Conservation (phyloP, 2,888 invertebrate genomes). For the Lasioglossum pauxillum region DNA sequence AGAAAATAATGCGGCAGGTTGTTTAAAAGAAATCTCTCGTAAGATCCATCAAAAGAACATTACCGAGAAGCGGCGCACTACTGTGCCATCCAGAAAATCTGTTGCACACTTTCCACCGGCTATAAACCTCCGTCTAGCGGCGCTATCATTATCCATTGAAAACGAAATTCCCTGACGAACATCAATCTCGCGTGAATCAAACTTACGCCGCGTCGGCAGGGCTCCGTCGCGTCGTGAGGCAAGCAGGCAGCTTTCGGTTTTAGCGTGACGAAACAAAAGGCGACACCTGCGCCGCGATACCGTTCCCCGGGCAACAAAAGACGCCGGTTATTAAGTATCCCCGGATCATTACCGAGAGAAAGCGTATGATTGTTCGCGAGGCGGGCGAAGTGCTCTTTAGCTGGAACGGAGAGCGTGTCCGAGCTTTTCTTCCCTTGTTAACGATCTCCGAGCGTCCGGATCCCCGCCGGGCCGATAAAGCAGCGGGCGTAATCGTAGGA, state of each 20-base stretch:
- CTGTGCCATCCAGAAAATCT: neutral
- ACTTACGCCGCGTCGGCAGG: neutral
- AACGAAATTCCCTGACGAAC: neutral
- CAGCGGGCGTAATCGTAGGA: slow-evolving; percentile 59
- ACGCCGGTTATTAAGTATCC: slow-evolving; percentile 24
- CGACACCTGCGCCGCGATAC: slow-evolving; percentile 21
- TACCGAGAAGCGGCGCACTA: neutral
- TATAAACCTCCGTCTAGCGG: neutral
- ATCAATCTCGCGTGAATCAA: neutral
- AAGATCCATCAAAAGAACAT: neutral
- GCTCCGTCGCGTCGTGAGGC: neutral
- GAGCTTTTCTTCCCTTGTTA: slow-evolving; percentile 58
- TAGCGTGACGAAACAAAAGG: neutral
- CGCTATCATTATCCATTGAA: neutral
- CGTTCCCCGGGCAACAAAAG: neutral
- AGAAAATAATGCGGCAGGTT: neutral
- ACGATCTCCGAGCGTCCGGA: slow-evolving; percentile 52
- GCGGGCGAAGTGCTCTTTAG: slow-evolving; percentile 32
- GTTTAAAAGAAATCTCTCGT: neutral
- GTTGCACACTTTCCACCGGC: neutral
- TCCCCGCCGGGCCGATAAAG: slow-evolving; percentile 59
- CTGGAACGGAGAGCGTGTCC: slow-evolving; percentile 27
- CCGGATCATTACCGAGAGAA: slow-evolving; percentile 42
- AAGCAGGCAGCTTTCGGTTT: neutral
- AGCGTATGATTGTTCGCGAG: slow-evolving; percentile 49